These are phyloP conservation scores for Philopotamus ludificatus DNA, from an alignment of 1,140 invertebrate genomes.

Conservation along the genomic window DNA sequence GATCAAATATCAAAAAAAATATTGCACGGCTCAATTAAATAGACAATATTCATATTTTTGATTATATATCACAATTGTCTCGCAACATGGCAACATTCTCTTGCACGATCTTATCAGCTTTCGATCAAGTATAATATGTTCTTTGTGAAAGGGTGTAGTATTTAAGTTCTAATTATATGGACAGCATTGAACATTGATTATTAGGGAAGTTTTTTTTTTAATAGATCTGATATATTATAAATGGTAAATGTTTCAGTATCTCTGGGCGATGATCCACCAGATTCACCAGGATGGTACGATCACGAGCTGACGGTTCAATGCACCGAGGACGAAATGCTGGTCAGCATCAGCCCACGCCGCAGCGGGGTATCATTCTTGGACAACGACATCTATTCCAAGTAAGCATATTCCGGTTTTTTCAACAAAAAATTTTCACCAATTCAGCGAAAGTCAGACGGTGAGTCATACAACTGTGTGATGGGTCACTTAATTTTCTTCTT, in stretches of 20 bases:
- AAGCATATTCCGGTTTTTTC: not conserved
- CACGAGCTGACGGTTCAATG: slow-evolving; percentile 34
- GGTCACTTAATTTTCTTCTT: not conserved
- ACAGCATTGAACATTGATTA: not conserved
- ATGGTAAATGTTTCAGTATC: slow-evolving; percentile 18
- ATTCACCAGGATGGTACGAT: slow-evolving; percentile 35
- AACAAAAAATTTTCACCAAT: not conserved
- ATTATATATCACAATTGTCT: no score
- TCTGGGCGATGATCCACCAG: slow-evolving; percentile 16
- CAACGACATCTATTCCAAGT: slow-evolving; percentile 34
- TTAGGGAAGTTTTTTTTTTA: slow-evolving; percentile 9
- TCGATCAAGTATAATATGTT: not conserved
- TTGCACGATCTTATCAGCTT: not conserved
- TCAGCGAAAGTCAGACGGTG: not conserved
- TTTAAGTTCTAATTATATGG: not conserved
- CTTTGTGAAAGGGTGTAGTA: not conserved
- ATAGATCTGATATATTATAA: not conserved
- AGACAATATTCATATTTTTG: no score
- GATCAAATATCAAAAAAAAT: no score
- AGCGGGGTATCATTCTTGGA: slow-evolving; percentile 37
- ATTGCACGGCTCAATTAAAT: no score
- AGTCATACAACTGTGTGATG: not conserved
- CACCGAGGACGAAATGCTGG: slow-evolving; percentile 37
- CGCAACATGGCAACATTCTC: no score
- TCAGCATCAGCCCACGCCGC: slow-evolving; percentile 30